These are phyloP conservation scores for Pachydiplax longipennis DNA, from an alignment of 2,888 invertebrate species.

Conservation along the genomic window DNA sequence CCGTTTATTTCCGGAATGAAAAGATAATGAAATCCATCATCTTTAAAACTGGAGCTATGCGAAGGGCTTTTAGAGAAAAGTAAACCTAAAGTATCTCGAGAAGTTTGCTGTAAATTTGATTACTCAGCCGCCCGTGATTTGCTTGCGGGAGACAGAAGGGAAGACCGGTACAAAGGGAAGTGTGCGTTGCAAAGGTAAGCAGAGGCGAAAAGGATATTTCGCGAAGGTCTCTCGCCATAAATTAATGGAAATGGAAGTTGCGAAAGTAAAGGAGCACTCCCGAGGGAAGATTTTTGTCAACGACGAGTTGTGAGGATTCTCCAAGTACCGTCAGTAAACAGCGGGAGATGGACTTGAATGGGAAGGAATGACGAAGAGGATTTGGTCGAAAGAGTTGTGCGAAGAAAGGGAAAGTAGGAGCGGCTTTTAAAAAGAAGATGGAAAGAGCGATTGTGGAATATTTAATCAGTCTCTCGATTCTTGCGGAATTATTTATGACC, in stretches of 20 bases:
- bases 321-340: not conserved
- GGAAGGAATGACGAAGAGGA: not conserved
- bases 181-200: not conserved
- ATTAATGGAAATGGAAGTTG: not conserved
- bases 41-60: too few species aligned
- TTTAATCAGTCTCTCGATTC: slow-evolving; percentile 1
- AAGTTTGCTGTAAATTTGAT: not conserved
- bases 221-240: not conserved
- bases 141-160: not conserved
- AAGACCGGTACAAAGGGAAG: not conserved
- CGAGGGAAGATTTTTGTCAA: not conserved
- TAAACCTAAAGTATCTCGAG: too few species aligned
- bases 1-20: too few species aligned
- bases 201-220: not conserved
- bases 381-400: not conserved
- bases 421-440: not conserved
- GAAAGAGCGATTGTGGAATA: slow-evolving; percentile 8
- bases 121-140: not conserved
- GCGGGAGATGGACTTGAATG: not conserved
- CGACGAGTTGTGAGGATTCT: slow-evolving; percentile 3
- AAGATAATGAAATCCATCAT: too few species aligned
- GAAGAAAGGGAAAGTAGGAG: not conserved
- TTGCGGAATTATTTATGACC: slow-evolving; percentile 18
- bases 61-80: too few species aligned
- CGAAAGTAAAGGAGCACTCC: not conserved